Percentiles rank a stretch among this genome's conserved stretches.
These are phyloP conservation scores for Glaucidium brasilianum DNA, from an alignment of 2,113 vertebrate genomes.

Conservation along the genomic window DNA sequence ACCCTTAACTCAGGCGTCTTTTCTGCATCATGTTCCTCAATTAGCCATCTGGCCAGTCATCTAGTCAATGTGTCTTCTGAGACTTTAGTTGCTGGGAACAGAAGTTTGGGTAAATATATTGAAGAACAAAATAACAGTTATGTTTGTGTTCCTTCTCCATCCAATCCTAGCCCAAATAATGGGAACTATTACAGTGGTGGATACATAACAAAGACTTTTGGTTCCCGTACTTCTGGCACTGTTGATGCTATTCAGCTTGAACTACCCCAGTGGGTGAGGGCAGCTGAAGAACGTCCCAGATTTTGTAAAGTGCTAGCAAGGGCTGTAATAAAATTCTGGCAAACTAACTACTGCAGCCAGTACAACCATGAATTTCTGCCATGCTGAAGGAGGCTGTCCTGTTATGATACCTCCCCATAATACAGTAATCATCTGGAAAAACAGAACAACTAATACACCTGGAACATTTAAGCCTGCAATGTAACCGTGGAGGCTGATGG, in stretches of 20 bases:
- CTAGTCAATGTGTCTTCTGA: conserved; percentile 22
- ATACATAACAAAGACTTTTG: conserved; percentile 51
- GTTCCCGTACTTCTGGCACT: conserved; percentile 16
- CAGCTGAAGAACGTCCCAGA: background rate
- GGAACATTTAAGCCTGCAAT: background rate
- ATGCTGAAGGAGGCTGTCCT: background rate
- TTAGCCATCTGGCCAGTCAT: conserved; percentile 42
- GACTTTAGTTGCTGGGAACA: conserved; percentile 12
- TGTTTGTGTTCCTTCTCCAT: conserved; percentile 59
- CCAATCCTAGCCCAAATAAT: conserved; percentile 53
- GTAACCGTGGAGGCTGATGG: background rate
- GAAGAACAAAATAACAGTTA: conserved; percentile 48
- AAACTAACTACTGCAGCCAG: conserved; percentile 43
- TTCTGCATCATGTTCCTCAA: background rate
- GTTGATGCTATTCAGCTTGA: conserved; percentile 67
- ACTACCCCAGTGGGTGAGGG: conserved; percentile 51
- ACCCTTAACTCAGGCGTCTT: conserved; percentile 23
- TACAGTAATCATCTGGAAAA: background rate
- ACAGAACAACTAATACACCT: background rate
- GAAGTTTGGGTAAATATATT: conserved; percentile 52
- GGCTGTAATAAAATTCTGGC: conserved; percentile 52
- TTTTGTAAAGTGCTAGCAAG: conserved; percentile 59
- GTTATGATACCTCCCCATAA: background rate
- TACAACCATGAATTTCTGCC: background rate
- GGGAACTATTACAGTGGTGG: conserved; percentile 60